A percentile compares a stretch with the other conserved stretches of the same genome.
phyloP scores from a whole-genome alignment of 2,113 vertebrate genomes.

The Lampris incognitus region DNA sequence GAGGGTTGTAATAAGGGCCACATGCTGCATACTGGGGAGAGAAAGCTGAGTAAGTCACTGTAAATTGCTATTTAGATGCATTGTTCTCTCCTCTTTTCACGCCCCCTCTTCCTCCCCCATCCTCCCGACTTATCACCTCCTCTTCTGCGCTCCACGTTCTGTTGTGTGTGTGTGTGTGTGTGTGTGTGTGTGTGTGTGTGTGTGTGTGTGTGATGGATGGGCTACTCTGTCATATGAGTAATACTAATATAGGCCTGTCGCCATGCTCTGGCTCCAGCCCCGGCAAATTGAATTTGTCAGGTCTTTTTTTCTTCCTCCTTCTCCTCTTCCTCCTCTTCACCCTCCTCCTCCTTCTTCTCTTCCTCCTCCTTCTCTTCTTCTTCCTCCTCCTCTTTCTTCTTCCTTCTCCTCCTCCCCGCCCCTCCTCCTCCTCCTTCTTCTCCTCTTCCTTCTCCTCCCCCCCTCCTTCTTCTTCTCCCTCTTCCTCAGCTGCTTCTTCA shows the following conservation, averaged over 20 bases:
- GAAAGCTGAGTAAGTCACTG: not conserved
- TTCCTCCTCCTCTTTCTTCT: no score
- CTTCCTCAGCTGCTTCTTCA: no score
- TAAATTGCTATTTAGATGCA: constrained; percentile 32
- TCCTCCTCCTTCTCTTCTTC: no score
- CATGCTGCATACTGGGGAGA: no score
- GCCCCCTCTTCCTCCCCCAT: constrained; percentile 3
- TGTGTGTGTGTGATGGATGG: constrained; percentile 54
- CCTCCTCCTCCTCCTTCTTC: no score
- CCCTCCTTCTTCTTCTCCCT: no score
- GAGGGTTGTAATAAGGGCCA: not conserved
- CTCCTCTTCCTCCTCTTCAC: no score
- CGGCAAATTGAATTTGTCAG: constrained; percentile 75
- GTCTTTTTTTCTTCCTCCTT: constrained; percentile 18
- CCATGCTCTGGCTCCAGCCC: constrained; percentile 56
- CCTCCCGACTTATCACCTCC: constrained; percentile 29
- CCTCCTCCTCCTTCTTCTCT: no score
- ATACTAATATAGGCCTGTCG: constrained; percentile 74
- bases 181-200: constrained; percentile 31
- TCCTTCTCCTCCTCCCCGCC: no score
- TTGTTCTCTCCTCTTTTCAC: constrained; percentile 42
- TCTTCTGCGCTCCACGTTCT: constrained; percentile 45
- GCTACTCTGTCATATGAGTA: constrained; percentile 71
- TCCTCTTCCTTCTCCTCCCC: no score
- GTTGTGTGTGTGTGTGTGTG: constrained; percentile 13